phyloP scores from a whole-genome alignment of 2,888 invertebrate genomes.

The Ligdia adustata region DNA sequence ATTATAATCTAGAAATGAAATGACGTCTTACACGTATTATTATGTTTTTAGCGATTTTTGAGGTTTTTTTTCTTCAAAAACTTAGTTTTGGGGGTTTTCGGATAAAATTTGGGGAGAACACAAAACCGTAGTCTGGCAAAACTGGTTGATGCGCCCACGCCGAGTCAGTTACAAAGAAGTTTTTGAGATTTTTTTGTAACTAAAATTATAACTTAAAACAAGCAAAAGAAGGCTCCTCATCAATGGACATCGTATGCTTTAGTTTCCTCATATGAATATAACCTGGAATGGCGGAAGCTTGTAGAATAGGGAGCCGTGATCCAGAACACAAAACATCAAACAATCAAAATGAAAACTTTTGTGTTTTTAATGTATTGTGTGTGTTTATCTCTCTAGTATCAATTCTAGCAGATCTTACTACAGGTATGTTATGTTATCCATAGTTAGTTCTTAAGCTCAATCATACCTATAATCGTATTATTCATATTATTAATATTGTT shows the following conservation, averaged over 20 bases:
- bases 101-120: no score
- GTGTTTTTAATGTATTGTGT: constrained; percentile 79
- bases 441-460: no score
- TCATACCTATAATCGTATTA: constrained; percentile 3
- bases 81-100: no score
- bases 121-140: no score
- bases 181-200: not conserved
- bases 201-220: constrained; percentile 11
- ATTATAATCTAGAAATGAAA: no score
- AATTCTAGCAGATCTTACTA: constrained; percentile 83
- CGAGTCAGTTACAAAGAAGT: not conserved
- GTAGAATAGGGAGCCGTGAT: constrained; percentile 64
- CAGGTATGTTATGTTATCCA: constrained; percentile 81
- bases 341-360: constrained; percentile 75
- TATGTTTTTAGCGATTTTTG: no score
- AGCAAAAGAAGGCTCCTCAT: not conserved
- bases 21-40: no score
- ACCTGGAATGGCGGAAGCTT: constrained; percentile 74
- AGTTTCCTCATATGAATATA: constrained; percentile 35
- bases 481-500: constrained; percentile 34
- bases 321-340: constrained; percentile 59
- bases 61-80: no score
- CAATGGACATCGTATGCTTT: constrained; percentile 22
- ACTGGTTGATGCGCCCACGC: no score
- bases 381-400: constrained; percentile 83